Conservation (phyloP, 2,113 vertebrate genomes). For the Chaetodon trifascialis region DNA sequence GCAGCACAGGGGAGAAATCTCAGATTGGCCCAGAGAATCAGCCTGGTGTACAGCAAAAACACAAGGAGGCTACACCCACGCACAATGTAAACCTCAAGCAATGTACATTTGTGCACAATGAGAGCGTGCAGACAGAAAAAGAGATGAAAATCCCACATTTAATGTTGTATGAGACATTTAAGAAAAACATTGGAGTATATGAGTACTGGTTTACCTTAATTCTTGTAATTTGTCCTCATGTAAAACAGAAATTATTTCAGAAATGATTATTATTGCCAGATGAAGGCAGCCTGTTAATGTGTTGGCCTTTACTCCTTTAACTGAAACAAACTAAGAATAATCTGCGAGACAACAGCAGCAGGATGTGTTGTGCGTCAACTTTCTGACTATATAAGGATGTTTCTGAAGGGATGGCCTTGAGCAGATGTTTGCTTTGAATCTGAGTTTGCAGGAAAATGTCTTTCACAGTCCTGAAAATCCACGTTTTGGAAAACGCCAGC, state of each 20-base stretch:
- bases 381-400: neutral
- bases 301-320: neutral
- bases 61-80: neutral
- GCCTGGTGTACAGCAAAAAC: slow-evolving; percentile 14
- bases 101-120: neutral
- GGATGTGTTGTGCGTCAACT: neutral
- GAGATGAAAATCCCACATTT: too few species aligned
- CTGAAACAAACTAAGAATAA: neutral
- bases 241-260: too few species aligned
- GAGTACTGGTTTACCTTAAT: too few species aligned
- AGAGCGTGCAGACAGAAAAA: too few species aligned
- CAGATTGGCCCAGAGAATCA: slow-evolving; percentile 6
- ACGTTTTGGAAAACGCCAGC: neutral
- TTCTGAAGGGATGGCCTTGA: neutral
- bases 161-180: too few species aligned
- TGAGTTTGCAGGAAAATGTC: neutral
- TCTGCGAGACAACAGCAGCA: neutral
- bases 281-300: neutral
- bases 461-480: neutral
- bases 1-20: neutral
- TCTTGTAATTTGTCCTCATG: too few species aligned
- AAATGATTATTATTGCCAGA: neutral
- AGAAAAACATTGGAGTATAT: too few species aligned
- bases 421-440: slow-evolving; percentile 15
- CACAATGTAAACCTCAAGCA: neutral